Conservation (phyloP, 1,140 invertebrate genomes). For the Polyergus mexicanus region DNA sequence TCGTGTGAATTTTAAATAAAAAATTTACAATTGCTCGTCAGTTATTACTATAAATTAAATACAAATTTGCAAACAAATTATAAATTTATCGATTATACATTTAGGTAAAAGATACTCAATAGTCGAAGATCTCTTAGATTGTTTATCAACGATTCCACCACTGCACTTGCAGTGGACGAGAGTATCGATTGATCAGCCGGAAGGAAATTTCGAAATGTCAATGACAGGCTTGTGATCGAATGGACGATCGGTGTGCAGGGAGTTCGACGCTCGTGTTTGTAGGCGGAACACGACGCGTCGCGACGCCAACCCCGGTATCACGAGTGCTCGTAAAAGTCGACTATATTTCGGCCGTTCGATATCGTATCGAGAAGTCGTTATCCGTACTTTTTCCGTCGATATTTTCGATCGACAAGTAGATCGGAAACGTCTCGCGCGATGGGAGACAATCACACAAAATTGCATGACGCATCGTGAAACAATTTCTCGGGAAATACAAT, state of each 20-base stretch:
- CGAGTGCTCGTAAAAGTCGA: constrained; percentile 55
- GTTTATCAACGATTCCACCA: neutral
- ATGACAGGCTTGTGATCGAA: constrained; percentile 26
- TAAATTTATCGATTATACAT: neutral
- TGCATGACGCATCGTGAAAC: constrained; percentile 21
- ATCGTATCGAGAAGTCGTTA: constrained; percentile 53
- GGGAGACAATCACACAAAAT: constrained; percentile 33
- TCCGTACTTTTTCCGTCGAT: constrained; percentile 51
- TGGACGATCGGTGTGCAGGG: constrained; percentile 25
- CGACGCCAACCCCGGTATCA: constrained; percentile 32
- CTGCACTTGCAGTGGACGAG: neutral
- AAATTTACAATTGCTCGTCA: neutral
- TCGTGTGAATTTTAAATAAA: too few species aligned
- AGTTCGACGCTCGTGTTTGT: constrained; percentile 44
- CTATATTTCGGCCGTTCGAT: constrained; percentile 52
- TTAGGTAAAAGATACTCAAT: neutral
- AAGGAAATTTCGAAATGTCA: constrained; percentile 19
- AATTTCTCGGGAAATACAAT: constrained; percentile 34
- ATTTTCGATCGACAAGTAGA: constrained; percentile 39
- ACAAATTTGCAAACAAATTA: neutral
- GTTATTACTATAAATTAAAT: neutral
- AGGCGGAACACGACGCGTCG: constrained; percentile 13
- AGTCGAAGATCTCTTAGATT: neutral
- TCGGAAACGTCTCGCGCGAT: constrained; percentile 32
- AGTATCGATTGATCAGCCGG: constrained; percentile 5